phyloP scores from a whole-genome alignment of 2,797 vertebrate genomes.

The Falco peregrinus region DNA sequence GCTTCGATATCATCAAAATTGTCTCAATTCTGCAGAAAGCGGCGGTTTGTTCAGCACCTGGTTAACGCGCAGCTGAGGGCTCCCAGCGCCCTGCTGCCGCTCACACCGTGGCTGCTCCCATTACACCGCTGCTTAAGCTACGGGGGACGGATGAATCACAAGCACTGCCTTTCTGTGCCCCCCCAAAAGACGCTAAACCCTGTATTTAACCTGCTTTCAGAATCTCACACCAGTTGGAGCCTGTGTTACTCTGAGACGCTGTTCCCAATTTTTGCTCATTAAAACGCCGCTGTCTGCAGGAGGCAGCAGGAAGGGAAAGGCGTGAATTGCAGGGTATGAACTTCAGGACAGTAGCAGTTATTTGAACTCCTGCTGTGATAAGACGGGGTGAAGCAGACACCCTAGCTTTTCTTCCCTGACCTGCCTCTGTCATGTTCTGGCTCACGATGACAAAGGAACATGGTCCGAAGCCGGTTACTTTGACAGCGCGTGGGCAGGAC shows the following conservation, averaged over 20 bases:
- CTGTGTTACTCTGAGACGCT: background rate
- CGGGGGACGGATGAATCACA: background rate
- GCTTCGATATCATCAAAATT: background rate
- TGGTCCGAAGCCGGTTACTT: background rate
- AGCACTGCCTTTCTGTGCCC: background rate
- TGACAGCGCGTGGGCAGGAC: background rate
- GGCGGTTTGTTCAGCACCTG: background rate
- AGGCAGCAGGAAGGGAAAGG: background rate
- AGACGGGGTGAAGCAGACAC: background rate
- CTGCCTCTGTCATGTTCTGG: background rate
- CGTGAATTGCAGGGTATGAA: background rate
- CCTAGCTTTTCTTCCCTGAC: background rate
- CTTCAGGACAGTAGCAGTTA: background rate
- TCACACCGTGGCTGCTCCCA: background rate
- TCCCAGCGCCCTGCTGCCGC: background rate
- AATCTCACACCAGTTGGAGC: background rate
- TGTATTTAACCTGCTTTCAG: background rate
- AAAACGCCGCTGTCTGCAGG: background rate
- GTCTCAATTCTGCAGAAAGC: background rate
- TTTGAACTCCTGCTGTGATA: background rate
- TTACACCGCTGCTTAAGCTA: background rate
- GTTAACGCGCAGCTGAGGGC: too few relatives aligned
- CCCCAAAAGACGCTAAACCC: background rate
- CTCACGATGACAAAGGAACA: background rate
- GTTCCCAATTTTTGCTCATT: background rate